Evolutionary conservation across 2,888 invertebrate species (phyloP).

Genomic region (Harpagoxenus sublaevis): DNA sequence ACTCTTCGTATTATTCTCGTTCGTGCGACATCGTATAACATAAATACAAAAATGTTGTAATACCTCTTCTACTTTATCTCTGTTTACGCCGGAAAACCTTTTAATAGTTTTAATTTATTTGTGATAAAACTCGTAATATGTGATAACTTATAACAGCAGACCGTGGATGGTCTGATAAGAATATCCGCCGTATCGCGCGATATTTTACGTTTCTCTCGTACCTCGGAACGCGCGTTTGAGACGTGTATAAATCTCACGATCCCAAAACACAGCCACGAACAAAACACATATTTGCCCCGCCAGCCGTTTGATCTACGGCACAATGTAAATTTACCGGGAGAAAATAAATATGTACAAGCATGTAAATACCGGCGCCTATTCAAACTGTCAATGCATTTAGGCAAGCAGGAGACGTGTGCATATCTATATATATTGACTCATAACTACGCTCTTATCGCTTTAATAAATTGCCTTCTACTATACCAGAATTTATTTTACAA

Average conservation of each 20-base stretch:
- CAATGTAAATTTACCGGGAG: conserved; percentile 44
- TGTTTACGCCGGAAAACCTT: not conserved
- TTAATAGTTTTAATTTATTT: conserved; percentile 25
- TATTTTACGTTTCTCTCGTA: conserved; percentile 31
- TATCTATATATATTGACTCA: conserved; percentile 28
- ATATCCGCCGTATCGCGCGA: conserved; percentile 11
- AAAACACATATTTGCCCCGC: conserved; percentile 45
- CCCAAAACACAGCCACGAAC: conserved; percentile 49
- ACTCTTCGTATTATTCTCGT: not conserved
- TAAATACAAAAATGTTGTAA: not conserved
- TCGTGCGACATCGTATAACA: conserved; percentile 4
- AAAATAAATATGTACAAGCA: conserved; percentile 52
- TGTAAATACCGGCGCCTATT: conserved; percentile 42
- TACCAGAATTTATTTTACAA: not conserved
- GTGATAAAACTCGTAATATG: not conserved
- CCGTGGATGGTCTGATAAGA: conserved; percentile 7
- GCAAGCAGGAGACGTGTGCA: conserved; percentile 17
- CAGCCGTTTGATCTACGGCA: conserved; percentile 50
- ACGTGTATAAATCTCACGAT: conserved; percentile 48
- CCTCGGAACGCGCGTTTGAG: conserved; percentile 16
- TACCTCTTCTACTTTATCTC: not conserved
- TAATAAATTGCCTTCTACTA: not conserved
- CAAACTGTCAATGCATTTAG: conserved; percentile 46
- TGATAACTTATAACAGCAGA: not conserved
- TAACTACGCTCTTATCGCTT: conserved; percentile 13